Percentiles rank a stretch among this genome's conserved stretches.
Evolutionary conservation across 2,113 vertebrate species (phyloP).

Genomic region (Apistogramma diplotaenia): DNA sequence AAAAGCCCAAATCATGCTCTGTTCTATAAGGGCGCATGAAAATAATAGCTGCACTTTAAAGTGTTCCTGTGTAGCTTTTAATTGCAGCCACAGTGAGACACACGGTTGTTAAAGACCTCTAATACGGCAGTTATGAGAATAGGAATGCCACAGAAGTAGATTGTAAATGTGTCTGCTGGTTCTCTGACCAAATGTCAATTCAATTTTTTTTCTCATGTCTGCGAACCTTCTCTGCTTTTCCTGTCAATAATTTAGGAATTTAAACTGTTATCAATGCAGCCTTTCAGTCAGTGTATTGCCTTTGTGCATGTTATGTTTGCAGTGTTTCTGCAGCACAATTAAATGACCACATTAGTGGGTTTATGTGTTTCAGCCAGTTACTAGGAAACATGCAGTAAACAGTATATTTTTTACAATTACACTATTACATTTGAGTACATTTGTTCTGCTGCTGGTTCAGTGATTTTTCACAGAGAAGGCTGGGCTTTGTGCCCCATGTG

Average conservation of each 20-base stretch:
- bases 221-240: background rate
- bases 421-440: background rate
- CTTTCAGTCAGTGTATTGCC: background rate
- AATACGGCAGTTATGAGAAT: conserved; percentile 42
- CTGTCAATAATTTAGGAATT: background rate
- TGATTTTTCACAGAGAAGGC: background rate
- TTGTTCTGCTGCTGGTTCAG: background rate
- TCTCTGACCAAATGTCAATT: conserved; percentile 13
- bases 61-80: conserved; percentile 43
- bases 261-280: background rate
- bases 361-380: background rate
- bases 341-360: background rate
- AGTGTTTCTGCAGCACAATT: background rate
- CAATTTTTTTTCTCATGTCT: background rate
- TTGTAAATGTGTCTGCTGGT: background rate
- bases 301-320: background rate
- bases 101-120: conserved; percentile 46
- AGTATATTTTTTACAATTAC: background rate
- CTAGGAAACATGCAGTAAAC: background rate
- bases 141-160: conserved; percentile 13
- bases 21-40: conserved; percentile 51
- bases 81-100: conserved; percentile 33
- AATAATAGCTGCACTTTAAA: conserved; percentile 68
- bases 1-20: conserved; percentile 37
- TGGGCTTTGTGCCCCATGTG: background rate